phyloP scores from a whole-genome alignment of 1,140 invertebrate species.

The Hyposmocoma kahamanoa region DNA sequence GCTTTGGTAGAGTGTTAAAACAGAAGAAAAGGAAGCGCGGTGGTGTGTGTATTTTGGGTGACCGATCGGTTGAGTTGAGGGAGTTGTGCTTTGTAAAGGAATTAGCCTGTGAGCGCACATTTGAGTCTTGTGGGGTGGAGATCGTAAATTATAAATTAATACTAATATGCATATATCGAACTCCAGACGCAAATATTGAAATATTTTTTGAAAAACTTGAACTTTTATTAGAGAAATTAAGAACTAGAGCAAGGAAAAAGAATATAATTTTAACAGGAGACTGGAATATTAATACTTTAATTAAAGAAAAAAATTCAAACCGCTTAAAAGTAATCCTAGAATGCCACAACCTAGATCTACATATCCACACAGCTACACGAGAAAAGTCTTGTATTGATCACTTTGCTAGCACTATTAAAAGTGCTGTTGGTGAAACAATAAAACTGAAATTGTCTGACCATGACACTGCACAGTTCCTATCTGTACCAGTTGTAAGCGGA shows the following conservation, averaged over 20 bases:
- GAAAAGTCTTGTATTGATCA: neutral
- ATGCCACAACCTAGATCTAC: neutral
- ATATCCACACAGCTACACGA: neutral
- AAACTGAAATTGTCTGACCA: neutral
- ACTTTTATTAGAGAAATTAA: neutral
- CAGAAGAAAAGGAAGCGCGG: too few species aligned
- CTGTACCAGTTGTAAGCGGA: neutral
- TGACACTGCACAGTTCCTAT: neutral
- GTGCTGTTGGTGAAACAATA: neutral
- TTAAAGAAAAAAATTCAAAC: neutral
- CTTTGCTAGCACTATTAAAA: neutral
- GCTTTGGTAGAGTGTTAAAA: neutral
- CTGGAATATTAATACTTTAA: slow-evolving; percentile 1
- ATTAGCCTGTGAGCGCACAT: neutral
- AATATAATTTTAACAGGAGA: neutral
- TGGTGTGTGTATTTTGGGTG: neutral
- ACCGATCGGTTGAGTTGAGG: neutral
- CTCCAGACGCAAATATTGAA: neutral
- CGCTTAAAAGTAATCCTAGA: too few species aligned
- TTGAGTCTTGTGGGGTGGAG: too few species aligned
- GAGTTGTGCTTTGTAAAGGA: neutral
- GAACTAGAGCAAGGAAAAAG: neutral
- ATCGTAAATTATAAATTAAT: neutral
- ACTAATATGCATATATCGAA: neutral
- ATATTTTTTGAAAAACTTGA: neutral